Percentiles rank a stretch among this genome's conserved stretches.
Conservation (phyloP, 1,140 invertebrate genomes). For the Caenorhabditis inopinata region DNA sequence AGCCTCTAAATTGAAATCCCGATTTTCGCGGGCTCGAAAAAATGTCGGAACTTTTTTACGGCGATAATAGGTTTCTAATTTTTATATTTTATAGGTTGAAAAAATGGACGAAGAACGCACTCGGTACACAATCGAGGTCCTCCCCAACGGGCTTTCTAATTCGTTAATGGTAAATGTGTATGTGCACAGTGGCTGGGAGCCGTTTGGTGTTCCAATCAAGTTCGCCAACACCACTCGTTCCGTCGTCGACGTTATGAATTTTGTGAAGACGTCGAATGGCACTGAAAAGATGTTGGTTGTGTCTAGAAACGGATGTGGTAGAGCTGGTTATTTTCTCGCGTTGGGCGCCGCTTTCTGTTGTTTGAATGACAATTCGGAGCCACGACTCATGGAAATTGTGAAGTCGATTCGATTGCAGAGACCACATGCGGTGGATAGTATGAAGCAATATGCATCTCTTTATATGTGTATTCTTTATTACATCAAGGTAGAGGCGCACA, state of each 20-base stretch:
- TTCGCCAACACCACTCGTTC: slow-evolving; percentile 18
- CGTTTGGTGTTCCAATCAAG: not conserved
- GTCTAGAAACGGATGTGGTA: slow-evolving; percentile 1
- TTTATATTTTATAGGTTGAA: not conserved
- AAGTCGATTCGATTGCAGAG: not conserved
- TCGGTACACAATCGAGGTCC: not conserved
- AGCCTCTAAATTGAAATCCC: too few species aligned
- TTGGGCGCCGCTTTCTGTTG: not conserved
- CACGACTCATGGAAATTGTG: not conserved
- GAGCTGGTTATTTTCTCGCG: not conserved
- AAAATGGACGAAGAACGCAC: slow-evolving; percentile 20
- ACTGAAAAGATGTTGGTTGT: not conserved
- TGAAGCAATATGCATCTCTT: slow-evolving; percentile 3
- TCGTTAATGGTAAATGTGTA: not conserved
- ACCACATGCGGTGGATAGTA: slow-evolving; percentile 9
- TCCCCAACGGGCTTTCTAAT: not conserved
- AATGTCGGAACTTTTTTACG: too few species aligned
- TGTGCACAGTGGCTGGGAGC: slow-evolving; percentile 1
- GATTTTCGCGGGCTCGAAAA: too few species aligned
- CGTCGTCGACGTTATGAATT: slow-evolving; percentile 8
- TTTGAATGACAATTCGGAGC: not conserved
- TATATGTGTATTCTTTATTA: not conserved
- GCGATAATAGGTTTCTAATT: too few species aligned
- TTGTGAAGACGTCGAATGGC: slow-evolving; percentile 16
- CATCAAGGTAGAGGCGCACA: slow-evolving; percentile 2